A percentile compares a stretch with the other conserved stretches of the same genome.
These are phyloP conservation scores for Megathymus violae DNA, from an alignment of 1,140 invertebrate genomes.

Conservation along the genomic window DNA sequence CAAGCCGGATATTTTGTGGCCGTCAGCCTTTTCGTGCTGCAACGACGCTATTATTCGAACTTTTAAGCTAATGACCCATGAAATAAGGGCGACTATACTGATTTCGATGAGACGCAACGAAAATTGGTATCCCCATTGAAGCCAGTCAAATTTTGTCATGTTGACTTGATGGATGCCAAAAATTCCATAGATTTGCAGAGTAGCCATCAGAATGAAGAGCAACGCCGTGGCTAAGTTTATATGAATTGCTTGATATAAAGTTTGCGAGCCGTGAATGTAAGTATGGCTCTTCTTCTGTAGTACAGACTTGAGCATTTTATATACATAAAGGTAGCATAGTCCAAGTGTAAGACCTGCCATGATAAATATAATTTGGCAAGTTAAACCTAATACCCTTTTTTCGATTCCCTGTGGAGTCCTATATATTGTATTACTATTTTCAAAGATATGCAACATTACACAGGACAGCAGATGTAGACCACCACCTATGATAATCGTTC, in stretches of 20 bases:
- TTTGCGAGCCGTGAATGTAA: slow-evolving; percentile 87
- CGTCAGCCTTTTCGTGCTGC: slow-evolving; percentile 85
- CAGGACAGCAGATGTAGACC: slow-evolving; percentile 90
- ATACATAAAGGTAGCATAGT: slow-evolving; percentile 93
- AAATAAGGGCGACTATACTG: slow-evolving; percentile 91
- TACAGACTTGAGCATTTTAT: slow-evolving; percentile 87
- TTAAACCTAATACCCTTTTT: slow-evolving; percentile 87
- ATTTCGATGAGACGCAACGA: slow-evolving; percentile 93
- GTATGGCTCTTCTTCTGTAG: slow-evolving; percentile 87
- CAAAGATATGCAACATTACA: slow-evolving; percentile 91
- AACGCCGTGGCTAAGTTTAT: slow-evolving; percentile 93
- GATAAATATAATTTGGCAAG: slow-evolving; percentile 93
- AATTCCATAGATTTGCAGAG: slow-evolving; percentile 92
- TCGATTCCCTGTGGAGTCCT: slow-evolving; percentile 78
- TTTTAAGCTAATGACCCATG: slow-evolving; percentile 91
- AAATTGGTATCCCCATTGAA: slow-evolving; percentile 95
- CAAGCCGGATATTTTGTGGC: slow-evolving; percentile 87
- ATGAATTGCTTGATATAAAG: slow-evolving; percentile 91
- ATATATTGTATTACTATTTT: slow-evolving; percentile 82
- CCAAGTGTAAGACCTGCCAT: slow-evolving; percentile 91
- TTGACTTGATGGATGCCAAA: slow-evolving; percentile 87
- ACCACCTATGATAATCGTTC: slow-evolving; percentile 89
- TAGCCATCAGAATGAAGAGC: slow-evolving; percentile 91
- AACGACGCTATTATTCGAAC: slow-evolving; percentile 78
- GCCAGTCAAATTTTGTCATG: slow-evolving; percentile 87